A percentile compares a stretch with the other conserved stretches of the same genome.
phyloP scores from a whole-genome alignment of 2,888 invertebrate genomes.

The Nemapogon koenigi region DNA sequence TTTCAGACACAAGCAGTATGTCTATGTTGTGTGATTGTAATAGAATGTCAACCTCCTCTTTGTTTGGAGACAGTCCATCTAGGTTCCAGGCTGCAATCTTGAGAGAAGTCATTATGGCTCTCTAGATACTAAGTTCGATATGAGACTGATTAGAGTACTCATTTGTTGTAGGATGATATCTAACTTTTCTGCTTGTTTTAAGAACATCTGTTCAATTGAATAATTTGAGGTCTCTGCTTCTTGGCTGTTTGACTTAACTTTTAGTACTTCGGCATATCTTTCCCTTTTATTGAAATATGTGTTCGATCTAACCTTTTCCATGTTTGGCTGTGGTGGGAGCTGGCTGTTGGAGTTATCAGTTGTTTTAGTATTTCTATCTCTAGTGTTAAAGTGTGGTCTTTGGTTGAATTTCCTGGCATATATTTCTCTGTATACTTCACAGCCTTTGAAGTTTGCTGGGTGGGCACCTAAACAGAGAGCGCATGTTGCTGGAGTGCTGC shows the following conservation, averaged over 20 bases:
- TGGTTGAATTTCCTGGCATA: constrained; percentile 8
- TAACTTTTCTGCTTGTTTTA: constrained; percentile 18
- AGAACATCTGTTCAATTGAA: constrained; percentile 9
- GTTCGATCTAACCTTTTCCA: not conserved
- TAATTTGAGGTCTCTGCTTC: constrained; percentile 1
- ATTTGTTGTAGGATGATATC: constrained; percentile 16
- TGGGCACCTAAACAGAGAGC: constrained; percentile 15
- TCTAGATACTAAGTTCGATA: constrained; percentile 14
- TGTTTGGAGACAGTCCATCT: constrained; percentile 18
- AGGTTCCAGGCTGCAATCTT: constrained; percentile 19
- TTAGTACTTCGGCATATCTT: not conserved
- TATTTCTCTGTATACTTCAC: constrained; percentile 16
- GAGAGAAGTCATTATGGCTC: constrained; percentile 9
- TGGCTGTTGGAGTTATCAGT: not conserved
- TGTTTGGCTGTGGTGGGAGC: not conserved
- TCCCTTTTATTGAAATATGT: not conserved
- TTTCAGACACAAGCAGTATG: constrained; percentile 18
- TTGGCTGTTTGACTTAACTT: not conserved
- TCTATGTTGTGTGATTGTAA: constrained; percentile 15
- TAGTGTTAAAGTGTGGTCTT: not conserved
- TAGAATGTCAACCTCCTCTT: constrained; percentile 13
- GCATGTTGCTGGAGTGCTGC: constrained; percentile 12
- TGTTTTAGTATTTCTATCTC: not conserved
- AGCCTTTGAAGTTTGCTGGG: constrained; percentile 16
- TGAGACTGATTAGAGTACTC: constrained; percentile 14